A percentile compares a stretch with the other conserved stretches of the same genome.
These are phyloP conservation scores for Drosophila glabriapex DNA, from an alignment of 2,888 invertebrate genomes.

Conservation along the genomic window DNA sequence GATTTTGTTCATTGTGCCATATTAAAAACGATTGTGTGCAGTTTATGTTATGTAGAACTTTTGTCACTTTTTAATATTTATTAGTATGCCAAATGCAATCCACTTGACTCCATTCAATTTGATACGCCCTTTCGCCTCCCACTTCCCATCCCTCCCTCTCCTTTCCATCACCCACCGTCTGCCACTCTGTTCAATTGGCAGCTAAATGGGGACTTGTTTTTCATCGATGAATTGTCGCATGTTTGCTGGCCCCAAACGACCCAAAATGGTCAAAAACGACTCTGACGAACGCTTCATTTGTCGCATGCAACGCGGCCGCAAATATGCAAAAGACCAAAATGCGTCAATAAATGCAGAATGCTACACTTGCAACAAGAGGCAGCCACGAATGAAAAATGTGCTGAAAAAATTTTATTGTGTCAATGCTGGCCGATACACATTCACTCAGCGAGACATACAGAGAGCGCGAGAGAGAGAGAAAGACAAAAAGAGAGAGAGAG, in stretches of 20 bases:
- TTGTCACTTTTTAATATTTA: slow-evolving; percentile 57
- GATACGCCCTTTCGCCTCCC: neutral
- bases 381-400: slow-evolving; percentile 57
- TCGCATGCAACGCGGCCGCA: slow-evolving; percentile 60
- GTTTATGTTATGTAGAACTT: slow-evolving; percentile 39
- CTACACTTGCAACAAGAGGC: slow-evolving; percentile 51
- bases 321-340: slow-evolving; percentile 76
- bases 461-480: neutral
- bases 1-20: slow-evolving; percentile 4
- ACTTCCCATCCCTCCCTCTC: no score
- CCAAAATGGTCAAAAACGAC: slow-evolving; percentile 44
- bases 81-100: slow-evolving; percentile 69
- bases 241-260: slow-evolving; percentile 56
- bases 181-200: neutral
- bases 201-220: slow-evolving; percentile 50
- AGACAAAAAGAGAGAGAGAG: neutral
- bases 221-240: slow-evolving; percentile 69
- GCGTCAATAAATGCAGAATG: slow-evolving; percentile 77
- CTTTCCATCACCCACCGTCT: neutral
- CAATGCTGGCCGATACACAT: slow-evolving; percentile 64
- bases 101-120: slow-evolving; percentile 72
- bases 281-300: slow-evolving; percentile 57
- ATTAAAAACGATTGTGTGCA: slow-evolving; percentile 45
- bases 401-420: slow-evolving; percentile 76
- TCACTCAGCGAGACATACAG: neutral